These are phyloP conservation scores for Spodoptera frugiperda DNA, from an alignment of 1,140 invertebrate species.

Conservation along the genomic window DNA sequence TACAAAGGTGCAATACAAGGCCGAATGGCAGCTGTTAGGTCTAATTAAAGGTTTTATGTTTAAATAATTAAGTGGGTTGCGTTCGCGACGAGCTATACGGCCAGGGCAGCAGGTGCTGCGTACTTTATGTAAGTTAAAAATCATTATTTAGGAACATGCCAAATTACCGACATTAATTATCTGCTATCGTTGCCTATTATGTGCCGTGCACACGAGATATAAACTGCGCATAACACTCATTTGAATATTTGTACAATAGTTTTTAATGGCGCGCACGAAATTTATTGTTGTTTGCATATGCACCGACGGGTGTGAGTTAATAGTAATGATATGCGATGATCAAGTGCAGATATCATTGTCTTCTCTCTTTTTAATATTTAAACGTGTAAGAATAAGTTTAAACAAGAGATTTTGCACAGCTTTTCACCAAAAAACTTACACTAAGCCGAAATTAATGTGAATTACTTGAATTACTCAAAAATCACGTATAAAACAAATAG, in stretches of 20 bases:
- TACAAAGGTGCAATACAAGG: conserved; percentile 82
- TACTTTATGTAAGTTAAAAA: conserved; percentile 78
- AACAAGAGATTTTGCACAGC: too few species aligned
- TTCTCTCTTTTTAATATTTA: too few species aligned
- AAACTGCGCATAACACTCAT: conserved; percentile 46
- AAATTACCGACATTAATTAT: conserved; percentile 75
- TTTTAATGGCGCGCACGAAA: conserved; percentile 13
- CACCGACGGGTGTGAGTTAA: not conserved
- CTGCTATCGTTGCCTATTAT: conserved; percentile 47
- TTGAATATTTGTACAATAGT: conserved; percentile 37
- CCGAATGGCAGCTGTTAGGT: conserved; percentile 73
- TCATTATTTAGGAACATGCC: conserved; percentile 79
- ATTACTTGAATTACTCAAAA: not conserved
- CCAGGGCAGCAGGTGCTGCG: conserved; percentile 67
- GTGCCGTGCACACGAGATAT: conserved; percentile 48
- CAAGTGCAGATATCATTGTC: too few species aligned
- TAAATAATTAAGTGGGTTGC: conserved; percentile 82
- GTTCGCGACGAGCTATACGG: not conserved
- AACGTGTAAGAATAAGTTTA: too few species aligned
- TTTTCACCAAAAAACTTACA: too few species aligned
- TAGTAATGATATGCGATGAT: too few species aligned
- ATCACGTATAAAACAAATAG: not conserved
- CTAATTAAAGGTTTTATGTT: conserved; percentile 85
- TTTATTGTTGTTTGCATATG: conserved; percentile 19
- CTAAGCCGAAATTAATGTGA: too few species aligned